Base-by-base conservation (phyloP, 2,888 invertebrate genomes). In the Platynereis dumerilii region DNA sequence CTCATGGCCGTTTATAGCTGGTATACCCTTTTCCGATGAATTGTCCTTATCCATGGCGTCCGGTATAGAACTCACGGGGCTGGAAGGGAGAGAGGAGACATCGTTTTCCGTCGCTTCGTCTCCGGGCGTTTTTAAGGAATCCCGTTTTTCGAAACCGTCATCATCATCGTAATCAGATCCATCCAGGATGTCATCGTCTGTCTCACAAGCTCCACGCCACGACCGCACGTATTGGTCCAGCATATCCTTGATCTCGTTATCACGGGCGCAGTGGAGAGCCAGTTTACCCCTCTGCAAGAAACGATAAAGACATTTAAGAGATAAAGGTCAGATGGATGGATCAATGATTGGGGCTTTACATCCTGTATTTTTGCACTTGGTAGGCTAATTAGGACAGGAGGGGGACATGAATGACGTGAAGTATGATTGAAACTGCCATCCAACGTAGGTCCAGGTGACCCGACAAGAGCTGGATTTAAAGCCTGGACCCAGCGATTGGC, bases 211-310 rank as follows among this genome's bases (percentile, higher is more conserved):
- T 12, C 48, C 48, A 5, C 48, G 7, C 22, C 7, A 5, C n/a
- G n/a, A 5, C 17, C n/a, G n/a, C 48, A 48, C 48, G n/a, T n/a
- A n/a, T 7, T 65, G 29, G 20, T 48, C 53, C 29, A 73, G 60
- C 29, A 71, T 53, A 12, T 68, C 60, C n/a, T 64, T 34, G 42
- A 70, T 64, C 59, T 67, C 64, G 26, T 68, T 66, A 53, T 64
- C 61, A 29, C 58, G 45, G 0, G 72, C 64, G 22, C 72, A 60
- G 58, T 73, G 68, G 26, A 68, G 34, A 1, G 72, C 70, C 57
- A 71, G 53, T 58, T 72, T 69, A 15, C 67, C 73, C 28, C 72
- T 57, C 73, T 73, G 64, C 7, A 58, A 39, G 29, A 42, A 42
- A 42, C 42, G 12, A 42, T 12, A 42, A 12, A 42, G 12, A 42